These are phyloP conservation scores for Pammene aurita DNA, from an alignment of 2,888 invertebrate genomes.

Conservation along the genomic window DNA sequence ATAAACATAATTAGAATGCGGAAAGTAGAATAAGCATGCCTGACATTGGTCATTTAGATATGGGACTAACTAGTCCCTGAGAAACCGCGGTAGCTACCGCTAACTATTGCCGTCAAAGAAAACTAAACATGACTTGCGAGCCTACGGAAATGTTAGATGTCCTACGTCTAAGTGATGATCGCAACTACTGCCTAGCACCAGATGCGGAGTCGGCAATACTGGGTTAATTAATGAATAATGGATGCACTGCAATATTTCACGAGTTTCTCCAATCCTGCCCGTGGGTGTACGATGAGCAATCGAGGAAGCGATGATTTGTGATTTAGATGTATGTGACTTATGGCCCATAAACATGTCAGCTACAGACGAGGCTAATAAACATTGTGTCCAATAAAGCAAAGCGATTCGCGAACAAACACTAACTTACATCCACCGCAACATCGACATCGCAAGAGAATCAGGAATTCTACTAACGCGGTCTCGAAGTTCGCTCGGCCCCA, in stretches of 20 bases:
- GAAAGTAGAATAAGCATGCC: constrained; percentile 4
- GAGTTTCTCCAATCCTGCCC: constrained; percentile 57
- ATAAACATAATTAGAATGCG: not conserved
- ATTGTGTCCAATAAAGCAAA: constrained; percentile 39
- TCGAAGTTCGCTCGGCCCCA: constrained; percentile 51
- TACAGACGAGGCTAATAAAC: constrained; percentile 41
- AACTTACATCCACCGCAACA: constrained; percentile 61
- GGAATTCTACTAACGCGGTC: constrained; percentile 56
- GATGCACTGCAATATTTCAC: constrained; percentile 71
- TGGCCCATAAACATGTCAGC: constrained; percentile 45
- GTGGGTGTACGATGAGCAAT: constrained; percentile 51
- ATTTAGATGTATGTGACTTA: constrained; percentile 49
- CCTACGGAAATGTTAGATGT: constrained; percentile 18
- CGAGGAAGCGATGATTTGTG: constrained; percentile 54
- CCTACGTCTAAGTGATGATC: constrained; percentile 24
- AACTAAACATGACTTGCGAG: constrained; percentile 10
- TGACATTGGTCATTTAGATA: constrained; percentile 18
- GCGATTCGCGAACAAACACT: constrained; percentile 46
- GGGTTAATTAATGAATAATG: constrained; percentile 77
- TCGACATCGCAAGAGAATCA: constrained; percentile 59
- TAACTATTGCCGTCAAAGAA: constrained; percentile 21
- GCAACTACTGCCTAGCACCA: constrained; percentile 52
- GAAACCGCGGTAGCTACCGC: constrained; percentile 19
- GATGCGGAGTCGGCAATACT: constrained; percentile 65
- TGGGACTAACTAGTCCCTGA: constrained; percentile 2